Evolutionary conservation across 2,888 invertebrate species (phyloP), one percentile per base, ranked within the genome.

Genomic region (Sylvicola cinctus): DNA sequence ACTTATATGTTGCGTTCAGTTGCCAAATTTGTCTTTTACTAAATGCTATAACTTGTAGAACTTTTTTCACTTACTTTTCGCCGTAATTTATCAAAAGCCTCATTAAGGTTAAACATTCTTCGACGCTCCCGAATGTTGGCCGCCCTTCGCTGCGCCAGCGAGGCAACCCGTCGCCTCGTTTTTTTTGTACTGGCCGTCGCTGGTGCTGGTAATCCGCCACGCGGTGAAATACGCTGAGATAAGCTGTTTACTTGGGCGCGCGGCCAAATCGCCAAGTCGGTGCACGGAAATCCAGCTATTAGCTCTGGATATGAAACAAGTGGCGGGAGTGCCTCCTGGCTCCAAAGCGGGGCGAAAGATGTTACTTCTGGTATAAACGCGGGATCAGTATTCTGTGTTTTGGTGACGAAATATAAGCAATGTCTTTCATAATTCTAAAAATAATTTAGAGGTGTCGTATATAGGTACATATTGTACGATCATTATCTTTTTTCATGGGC

Each of bases 31-130:
- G n/a, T n/a, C n/a, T n/a, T n/a, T n/a, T n/a, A n/a, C n/a, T n/a
- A n/a, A n/a, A n/a, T n/a, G 10, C 16, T 16, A 7, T 14, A 15
- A 10, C n/a, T 27, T 3, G 23, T 33, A 8, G 33, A 3, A 26
- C 5, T n/a, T 32, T 32, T 12, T 31, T 8, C 16, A 31, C 32
- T 39, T 44, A 78, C 81, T 66, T 88, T 88, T 48, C 88, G 67
- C 16, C 93, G 64, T 28, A 95, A 61, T 50, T 83, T 83, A 52
- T 93, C 93, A 48, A 95, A 95, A 2, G 91, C 91, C 53, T 90
- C 90, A 54, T 93, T 95, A 40, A 93, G 62, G 58, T 90, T 91
- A 55, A 87, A 90, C 90, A 95, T 93, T 41, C 93, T 67, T 15
- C 90, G 67, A 33, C 93, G 65, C 55, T 95, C 93, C 3, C 90